These are phyloP conservation scores for Synergus gifuensis DNA, from an alignment of 2,888 invertebrate genomes.

Conservation along the genomic window DNA sequence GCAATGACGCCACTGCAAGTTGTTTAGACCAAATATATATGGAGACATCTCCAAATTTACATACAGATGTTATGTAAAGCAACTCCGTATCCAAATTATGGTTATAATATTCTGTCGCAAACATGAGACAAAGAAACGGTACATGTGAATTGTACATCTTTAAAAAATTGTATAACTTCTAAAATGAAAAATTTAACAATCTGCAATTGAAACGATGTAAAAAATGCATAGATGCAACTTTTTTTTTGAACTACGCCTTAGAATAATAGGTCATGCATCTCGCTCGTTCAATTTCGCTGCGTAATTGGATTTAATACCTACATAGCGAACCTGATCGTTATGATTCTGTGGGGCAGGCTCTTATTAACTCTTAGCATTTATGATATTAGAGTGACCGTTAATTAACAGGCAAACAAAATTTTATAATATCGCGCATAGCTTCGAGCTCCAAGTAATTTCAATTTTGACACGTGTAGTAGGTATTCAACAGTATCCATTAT, in stretches of 20 bases:
- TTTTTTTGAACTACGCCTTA: not conserved
- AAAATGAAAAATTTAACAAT: not conserved
- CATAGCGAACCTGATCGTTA: not conserved
- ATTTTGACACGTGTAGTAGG: conserved; percentile 5
- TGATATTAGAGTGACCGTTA: conserved; percentile 29
- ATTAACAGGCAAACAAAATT: conserved; percentile 37
- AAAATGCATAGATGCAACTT: not conserved
- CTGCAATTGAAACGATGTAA: not conserved
- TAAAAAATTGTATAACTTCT: no score
- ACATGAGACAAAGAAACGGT: not conserved
- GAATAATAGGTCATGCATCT: not conserved
- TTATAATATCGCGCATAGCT: conserved; percentile 23
- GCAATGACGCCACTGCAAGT: not conserved
- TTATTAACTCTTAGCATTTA: conserved; percentile 34
- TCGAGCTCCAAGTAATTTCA: conserved; percentile 25
- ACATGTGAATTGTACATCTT: not conserved
- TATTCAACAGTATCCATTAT: conserved; percentile 5
- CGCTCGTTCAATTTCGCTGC: conserved; percentile 20
- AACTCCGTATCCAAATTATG: conserved; percentile 10
- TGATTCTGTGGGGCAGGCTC: conserved; percentile 4
- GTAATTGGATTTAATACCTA: conserved; percentile 32
- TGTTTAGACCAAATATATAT: not conserved
- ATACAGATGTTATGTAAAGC: conserved; percentile 16
- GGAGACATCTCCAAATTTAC: not conserved
- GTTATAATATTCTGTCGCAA: not conserved